Conservation (phyloP, 2,888 invertebrate species). For the Temnothorax rugatulus region DNA sequence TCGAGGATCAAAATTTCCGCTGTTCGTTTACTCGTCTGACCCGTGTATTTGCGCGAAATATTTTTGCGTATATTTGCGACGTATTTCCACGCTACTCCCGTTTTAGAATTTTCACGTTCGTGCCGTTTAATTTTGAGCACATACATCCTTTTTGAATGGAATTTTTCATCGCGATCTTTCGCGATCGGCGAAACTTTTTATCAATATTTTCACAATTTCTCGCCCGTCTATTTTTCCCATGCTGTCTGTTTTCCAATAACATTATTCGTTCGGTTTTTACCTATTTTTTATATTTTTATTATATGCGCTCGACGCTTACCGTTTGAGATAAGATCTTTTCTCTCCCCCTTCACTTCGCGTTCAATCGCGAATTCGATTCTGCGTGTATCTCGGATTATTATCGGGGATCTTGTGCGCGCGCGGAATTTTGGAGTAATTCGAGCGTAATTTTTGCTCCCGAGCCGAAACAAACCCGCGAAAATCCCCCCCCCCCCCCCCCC, state of each 20-base stretch:
- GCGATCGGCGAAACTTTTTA: too few relatives aligned
- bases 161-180: conserved; percentile 21
- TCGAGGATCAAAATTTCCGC: background rate
- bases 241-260: background rate
- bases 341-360: background rate
- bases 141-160: background rate
- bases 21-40: background rate
- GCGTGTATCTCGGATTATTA: background rate
- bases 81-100: background rate
- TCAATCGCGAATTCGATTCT: background rate
- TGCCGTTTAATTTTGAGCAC: conserved; percentile 9
- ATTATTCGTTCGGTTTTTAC: background rate
- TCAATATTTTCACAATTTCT: background rate
- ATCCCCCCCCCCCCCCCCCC: background rate
- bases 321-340: background rate
- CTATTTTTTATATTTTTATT: background rate
- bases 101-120: background rate
- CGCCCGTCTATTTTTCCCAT: background rate
- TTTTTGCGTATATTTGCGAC: background rate
- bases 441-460: background rate
- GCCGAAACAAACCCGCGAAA: background rate
- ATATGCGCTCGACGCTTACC: background rate
- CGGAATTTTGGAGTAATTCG: background rate
- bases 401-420: background rate
- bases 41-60: background rate